Evolutionary conservation across 2,113 vertebrate genomes (phyloP), one percentile per base, ranked within the genome.

Genomic region (Paratilapia polleni): DNA sequence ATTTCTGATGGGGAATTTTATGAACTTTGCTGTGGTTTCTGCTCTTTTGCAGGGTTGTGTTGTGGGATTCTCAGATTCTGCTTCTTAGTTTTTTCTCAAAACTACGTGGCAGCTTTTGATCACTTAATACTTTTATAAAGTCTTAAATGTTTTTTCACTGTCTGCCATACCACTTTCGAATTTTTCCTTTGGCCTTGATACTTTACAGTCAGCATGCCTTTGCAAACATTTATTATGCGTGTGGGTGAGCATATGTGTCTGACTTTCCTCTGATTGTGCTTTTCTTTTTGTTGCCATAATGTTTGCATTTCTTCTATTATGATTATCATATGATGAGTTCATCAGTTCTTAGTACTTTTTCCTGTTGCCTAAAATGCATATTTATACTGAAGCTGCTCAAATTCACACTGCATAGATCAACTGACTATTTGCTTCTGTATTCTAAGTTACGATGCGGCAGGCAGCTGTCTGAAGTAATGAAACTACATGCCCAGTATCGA

Each of bases 21-120:
- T 76, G 63, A 81, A 43, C 88, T 93, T 90, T 88, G 66, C 86
- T 86, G 88, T 85, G 88, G 89, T 85, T 88, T 84, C 34, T 87
- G n/a, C 13, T 26, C 4, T 66, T 81, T 56, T 73, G 34, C 38
- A 79, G 31, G 62, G 61, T 74, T 83, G 64, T 78, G 34, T 80
- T 87, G 64, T 82, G 85, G 86, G 74, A 74, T 87, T 88, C 78
- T 89, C 74, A 62, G 74, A 62, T 87, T 85, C 52, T 82, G 57
- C 61, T 59, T 68, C 19, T 31, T 14, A 47, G 59, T 82, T 81
- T 57, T 82, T 81, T 82, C 57, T 74, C 60, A 57, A 74, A 84
- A 34, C 54, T 36, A 60, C 47, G 10, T 75, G 64, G 22, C 26
- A 78, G 58, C 22, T 75, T 84, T 79, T 86, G 74, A 80, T 83